Base-by-base conservation (phyloP, 2,888 invertebrate species). In the Eucriotettix oculatus region DNA sequence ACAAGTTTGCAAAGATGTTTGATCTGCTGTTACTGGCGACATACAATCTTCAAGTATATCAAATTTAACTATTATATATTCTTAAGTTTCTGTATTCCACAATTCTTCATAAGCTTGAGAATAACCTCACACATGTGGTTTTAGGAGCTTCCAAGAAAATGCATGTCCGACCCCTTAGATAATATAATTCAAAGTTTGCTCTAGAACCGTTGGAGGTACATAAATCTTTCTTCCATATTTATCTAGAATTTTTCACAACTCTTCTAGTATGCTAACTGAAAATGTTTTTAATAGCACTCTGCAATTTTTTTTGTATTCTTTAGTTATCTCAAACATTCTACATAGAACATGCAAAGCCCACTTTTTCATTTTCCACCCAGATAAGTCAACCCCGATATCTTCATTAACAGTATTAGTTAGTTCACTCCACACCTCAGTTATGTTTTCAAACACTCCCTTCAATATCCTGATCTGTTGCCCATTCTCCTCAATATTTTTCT, bases 341-440 rank as follows among this genome's bases (percentile, higher is more conserved):
- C 89, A 85, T 65, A 98, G 78, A 60, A 93, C 92, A 72, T 97
- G 95, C 48, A 94, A 77, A 0, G 97, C 91, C 99, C 99, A 99
- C 74, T 99, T 99, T 76, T 98, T 98, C 70, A 90, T 88, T 74
- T 99, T 99, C 98, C 98, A 99, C 90, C 95, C 96, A 0, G 94
- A 86, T 58, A 93, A 77, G 71, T 94, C 92, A 58, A 87, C 84
- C 52, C 92, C 79, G 66, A 97, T 96, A 66, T 90, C 91, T 68
- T 95, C 94, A 66, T 91, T 90, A 16, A 90, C 81, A 11, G 85
- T 75, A 60, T 72, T 73, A 1, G 87, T 86, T 68, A 87, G 86
- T 61, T 86, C 86, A 3, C n/a, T n/a, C n/a, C n/a, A n/a, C n/a
- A n/a, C n/a, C n/a, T n/a, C n/a, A n/a, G n/a, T n/a, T n/a, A n/a